Base-by-base conservation (phyloP, 2,113 vertebrate species). In the Aptenodytes patagonicus region DNA sequence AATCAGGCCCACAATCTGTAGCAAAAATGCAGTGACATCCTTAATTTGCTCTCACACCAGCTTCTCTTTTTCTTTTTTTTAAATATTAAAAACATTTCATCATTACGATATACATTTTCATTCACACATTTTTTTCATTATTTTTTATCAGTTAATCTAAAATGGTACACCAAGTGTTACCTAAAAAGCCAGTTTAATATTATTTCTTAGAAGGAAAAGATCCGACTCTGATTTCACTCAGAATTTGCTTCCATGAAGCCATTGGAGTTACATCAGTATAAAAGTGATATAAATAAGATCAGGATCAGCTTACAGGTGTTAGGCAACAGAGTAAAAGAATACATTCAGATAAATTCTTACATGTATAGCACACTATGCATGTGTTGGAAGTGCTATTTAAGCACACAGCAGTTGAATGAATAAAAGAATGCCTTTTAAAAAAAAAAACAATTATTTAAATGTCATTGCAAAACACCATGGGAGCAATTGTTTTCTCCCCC, bases 61-160 rank as follows among this genome's bases (percentile, higher is more conserved):
- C 62, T 89, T 62, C 12, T 32, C 31, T 61, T 36, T 58, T 42
- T 52, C 64, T 47, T 81, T 81, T 76, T 85, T 94, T 62, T 5
- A 11, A 65, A 69, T 89, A 95, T 73, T 94, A 91, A 91, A 93
- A 81, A 11, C 25, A 29, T 83, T 95, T 95, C 72, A 90, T 90
- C 68, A 81, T 85, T 68, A 79, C 2, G 0, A 95, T 89, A 87
- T 84, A 83, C 57, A 69, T 93, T 96, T 95, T 83, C 65, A 96
- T 87, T 84, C 90, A 90, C 54, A 49, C 26, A 65, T 49, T 11
- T 65, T 95, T 93, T 93, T 91, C 87, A 95, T 95, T 94, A 95
- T 95, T 95, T 95, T 95, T 95, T 83, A 96, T 96, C 87, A 89
- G 75, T 54, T 88, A 55, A 96, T 95, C 94, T 96, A 94, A 97